Evolutionary conservation across 2,113 vertebrate species (phyloP).

Genomic region (Thamnaconus septentrionalis): DNA sequence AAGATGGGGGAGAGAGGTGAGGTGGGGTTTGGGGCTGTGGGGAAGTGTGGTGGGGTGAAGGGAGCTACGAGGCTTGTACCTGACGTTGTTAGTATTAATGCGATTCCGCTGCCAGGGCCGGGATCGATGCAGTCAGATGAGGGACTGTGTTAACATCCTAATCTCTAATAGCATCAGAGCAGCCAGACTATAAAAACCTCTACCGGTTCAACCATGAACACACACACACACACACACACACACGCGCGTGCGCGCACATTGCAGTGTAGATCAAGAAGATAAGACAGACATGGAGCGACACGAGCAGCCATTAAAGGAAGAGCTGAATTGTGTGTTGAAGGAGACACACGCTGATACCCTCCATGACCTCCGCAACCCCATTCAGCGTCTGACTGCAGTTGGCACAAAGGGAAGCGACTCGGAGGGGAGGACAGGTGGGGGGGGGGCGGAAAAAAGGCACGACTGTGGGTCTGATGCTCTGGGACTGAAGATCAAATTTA

Average conservation of each 20-base stretch:
- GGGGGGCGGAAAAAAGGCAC: too few relatives aligned
- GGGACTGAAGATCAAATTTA: too few relatives aligned
- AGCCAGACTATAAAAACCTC: constrained; percentile 60
- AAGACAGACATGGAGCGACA: constrained; percentile 46
- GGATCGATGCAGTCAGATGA: constrained; percentile 71
- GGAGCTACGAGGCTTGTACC: constrained; percentile 54
- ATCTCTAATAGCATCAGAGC: constrained; percentile 71
- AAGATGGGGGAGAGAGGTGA: too few relatives aligned
- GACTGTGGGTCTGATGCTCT: too few relatives aligned
- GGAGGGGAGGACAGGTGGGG: too few relatives aligned
- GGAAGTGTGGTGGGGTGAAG: constrained; percentile 24
- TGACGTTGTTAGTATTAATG: constrained; percentile 67
- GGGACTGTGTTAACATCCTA: constrained; percentile 71
- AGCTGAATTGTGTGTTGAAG: constrained; percentile 40
- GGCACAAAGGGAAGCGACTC: too few relatives aligned
- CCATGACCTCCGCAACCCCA: constrained; percentile 34
- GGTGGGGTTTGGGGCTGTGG: too few relatives aligned
- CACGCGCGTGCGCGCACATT: too few relatives aligned
- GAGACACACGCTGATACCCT: constrained; percentile 46
- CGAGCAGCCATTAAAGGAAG: constrained; percentile 52
- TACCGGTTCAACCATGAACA: constrained; percentile 45
- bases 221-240: constrained; percentile 20
- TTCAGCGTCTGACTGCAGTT: neutral
- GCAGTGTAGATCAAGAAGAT: constrained; percentile 49
- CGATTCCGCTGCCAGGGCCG: constrained; percentile 47